Conservation (phyloP, 2,888 invertebrate genomes). For the Mamestra brassicae region DNA sequence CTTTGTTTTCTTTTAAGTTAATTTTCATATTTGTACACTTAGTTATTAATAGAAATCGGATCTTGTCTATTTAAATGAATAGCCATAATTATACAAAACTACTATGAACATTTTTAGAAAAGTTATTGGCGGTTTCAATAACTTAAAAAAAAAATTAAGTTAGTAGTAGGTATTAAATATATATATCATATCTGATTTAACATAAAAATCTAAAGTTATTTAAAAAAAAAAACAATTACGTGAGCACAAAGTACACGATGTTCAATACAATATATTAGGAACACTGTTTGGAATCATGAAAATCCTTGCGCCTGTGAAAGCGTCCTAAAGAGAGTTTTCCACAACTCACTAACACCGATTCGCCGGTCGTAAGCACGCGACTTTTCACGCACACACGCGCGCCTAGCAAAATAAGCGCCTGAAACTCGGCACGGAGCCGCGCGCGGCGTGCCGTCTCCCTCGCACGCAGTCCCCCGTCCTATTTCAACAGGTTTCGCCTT, state of each 20-base stretch:
- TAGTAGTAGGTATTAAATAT: no score
- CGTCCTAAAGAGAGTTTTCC: conserved; percentile 89
- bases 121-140: background rate
- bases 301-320: conserved; percentile 84
- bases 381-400: conserved; percentile 87
- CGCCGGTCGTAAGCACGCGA: conserved; percentile 84
- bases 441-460: conserved; percentile 75
- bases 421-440: conserved; percentile 78
- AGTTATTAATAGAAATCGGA: background rate
- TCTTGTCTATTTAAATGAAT: background rate
- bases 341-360: conserved; percentile 89
- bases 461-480: conserved; percentile 83
- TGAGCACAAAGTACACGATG: conserved; percentile 61
- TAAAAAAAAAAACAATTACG: conserved; percentile 14
- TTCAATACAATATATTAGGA: conserved; percentile 77
- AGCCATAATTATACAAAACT: background rate
- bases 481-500: conserved; percentile 91
- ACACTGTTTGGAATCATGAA: conserved; percentile 78
- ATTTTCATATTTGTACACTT: background rate
- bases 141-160: no score
- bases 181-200: background rate
- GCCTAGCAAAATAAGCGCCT: conserved; percentile 86
- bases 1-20: background rate
- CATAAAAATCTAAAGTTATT: background rate
- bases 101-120: background rate